Base-by-base conservation (phyloP, 2,113 vertebrate species). In the Scophthalmus maximus region DNA sequence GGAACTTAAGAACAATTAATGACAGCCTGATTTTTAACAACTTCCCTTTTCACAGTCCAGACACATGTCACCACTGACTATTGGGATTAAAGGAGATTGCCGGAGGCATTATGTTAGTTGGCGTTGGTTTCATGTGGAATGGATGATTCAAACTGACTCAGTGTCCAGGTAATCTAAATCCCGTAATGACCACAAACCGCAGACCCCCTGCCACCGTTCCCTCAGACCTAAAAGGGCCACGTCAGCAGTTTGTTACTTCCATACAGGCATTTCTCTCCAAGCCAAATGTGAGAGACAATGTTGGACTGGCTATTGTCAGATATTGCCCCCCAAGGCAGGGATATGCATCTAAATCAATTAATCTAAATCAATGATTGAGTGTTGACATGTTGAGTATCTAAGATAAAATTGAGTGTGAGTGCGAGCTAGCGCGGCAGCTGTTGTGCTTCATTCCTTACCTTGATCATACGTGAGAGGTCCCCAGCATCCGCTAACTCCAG, bases 401-500 rank as follows among this genome's bases (percentile, higher is more conserved):
- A n/a, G n/a, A n/a, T n/a, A n/a, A n/a, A n/a, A n/a, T n/a, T n/a
- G n/a, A n/a, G n/a, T n/a, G n/a, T n/a, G 9, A 25, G 36, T 51
- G 65, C 20, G 22, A 59, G n/a, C 5, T 15, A 22, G 3, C 12
- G 14, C 12, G 30, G 32, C 29, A 75, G 52, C 25, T 64, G 15
- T 36, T 70, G 49, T 22, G 34, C 32, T 4, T 44, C 58, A 17
- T 66, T 63, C 47, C 87, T 76, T 93, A 99, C 97, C 96, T 98
- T 99, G 93, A 99, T 99, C 98, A 99, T 99, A 86, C 95, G 95
- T 66, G 97, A 99, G 44, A 99, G 97, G 86, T 99, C 97, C 25
- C 97, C 98, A 56, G 97, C 97, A 90, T 99, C 98, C 6, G 97
- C 97, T 79, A 98, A 93, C 88, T 99, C 97, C 95, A 99, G 92